Base-by-base conservation (phyloP, 2,888 invertebrate genomes). In the Thelaira solivaga region DNA sequence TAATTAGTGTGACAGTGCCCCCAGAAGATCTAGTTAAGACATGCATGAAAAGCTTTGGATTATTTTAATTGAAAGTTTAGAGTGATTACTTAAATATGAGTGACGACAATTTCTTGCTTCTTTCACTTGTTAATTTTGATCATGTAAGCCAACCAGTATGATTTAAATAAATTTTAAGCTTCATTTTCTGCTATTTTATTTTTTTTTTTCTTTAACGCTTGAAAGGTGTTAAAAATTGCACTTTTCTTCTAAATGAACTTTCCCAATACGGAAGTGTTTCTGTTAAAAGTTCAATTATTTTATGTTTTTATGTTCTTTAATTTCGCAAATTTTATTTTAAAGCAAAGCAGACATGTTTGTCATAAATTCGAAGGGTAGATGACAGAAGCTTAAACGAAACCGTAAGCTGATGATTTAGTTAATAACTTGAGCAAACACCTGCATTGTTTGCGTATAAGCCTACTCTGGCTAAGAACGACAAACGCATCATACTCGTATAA, bases 401-500 rank as follows among this genome's bases (percentile, higher is more conserved):
- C 24, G 45, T 11, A 36, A n/a, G 31, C 13, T 55, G 59, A 67
- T 65, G 36, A 67, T 62, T 55, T 53, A 61, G 59, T 61, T 71
- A 72, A 75, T 78, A 73, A 71, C 71, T 81, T 74, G 43, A 81
- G 82, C 81, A 84, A 87, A 86, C 87, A 87, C 86, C 87, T 87
- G 86, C 82, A 81, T 80, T 85, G 82, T 83, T 82, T 83, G 85
- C 84, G 85, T 83, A 85, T 86, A n/a, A n/a, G n/a, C n/a, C n/a
- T n/a, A n/a, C n/a, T n/a, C n/a, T 87, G 85, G 83, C 82, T 84
- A 83, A 81, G 80, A 81, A 47, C 71, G 22, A n/a, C 20, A 29
- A 20, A 65, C 39, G 61, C 39, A 55, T 57, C 62, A 41, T 13
- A 39, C 51, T 8, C 51, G 34, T 29, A 11, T 18, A 49, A 18